These are phyloP conservation scores for Unio pictorum DNA, from an alignment of 2,888 invertebrate species.

Conservation along the genomic window DNA sequence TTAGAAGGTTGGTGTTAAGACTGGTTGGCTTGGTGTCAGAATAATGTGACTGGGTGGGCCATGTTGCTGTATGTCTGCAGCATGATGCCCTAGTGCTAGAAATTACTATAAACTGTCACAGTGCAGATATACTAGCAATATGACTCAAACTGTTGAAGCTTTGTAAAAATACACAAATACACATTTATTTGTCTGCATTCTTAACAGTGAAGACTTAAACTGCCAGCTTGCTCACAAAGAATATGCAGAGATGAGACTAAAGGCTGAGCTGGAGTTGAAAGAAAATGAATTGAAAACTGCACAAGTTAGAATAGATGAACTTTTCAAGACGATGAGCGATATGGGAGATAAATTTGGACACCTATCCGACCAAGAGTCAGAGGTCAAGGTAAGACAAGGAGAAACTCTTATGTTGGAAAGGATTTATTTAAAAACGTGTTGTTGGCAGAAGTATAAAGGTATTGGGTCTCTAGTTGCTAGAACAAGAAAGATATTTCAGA, in stretches of 20 bases:
- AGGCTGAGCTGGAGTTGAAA: conserved; percentile 25
- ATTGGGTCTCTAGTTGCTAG: too few relatives aligned
- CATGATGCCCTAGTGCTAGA: too few relatives aligned
- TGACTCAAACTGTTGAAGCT: too few relatives aligned
- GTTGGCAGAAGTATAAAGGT: too few relatives aligned
- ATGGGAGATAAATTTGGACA: conserved; percentile 19
- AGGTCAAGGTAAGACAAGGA: conserved; percentile 13
- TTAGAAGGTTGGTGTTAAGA: too few relatives aligned
- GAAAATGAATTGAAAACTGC: conserved; percentile 20
- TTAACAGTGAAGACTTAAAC: conserved; percentile 27
- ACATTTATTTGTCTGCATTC: not conserved
- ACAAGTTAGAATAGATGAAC: conserved; percentile 8
- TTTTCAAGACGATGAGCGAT: conserved; percentile 11
- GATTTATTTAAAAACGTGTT: not conserved
- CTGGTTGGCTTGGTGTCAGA: too few relatives aligned
- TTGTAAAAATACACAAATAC: too few relatives aligned
- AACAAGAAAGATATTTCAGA: too few relatives aligned
- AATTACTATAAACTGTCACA: too few relatives aligned
- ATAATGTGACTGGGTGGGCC: too few relatives aligned
- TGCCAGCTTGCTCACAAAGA: conserved; percentile 24
- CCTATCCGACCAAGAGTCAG: conserved; percentile 22
- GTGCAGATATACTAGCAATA: too few relatives aligned
- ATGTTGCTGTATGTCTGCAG: too few relatives aligned
- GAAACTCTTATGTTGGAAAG: not conserved
- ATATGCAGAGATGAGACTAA: conserved; percentile 16